Evolutionary conservation across 2,113 vertebrate genomes (phyloP).

Genomic region (Pseudorhombus dupliciocellatus): DNA sequence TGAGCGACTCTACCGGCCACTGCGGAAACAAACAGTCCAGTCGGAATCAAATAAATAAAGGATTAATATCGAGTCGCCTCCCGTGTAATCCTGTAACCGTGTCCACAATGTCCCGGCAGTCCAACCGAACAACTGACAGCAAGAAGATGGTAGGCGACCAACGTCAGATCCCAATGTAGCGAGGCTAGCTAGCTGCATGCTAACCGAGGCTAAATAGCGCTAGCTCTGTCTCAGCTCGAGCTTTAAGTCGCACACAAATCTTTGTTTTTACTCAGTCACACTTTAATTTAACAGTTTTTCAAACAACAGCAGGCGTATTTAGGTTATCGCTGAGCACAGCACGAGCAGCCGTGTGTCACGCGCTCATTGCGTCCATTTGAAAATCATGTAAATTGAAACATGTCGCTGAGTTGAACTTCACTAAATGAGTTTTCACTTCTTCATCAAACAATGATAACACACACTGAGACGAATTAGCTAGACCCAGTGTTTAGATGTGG

Average conservation of each 20-base stretch:
- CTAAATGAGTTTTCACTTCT: background rate
- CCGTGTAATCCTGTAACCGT: constrained; percentile 48
- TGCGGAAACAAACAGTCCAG: constrained; percentile 51
- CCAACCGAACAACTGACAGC: constrained; percentile 91
- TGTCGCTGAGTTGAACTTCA: background rate
- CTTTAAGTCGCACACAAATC: background rate
- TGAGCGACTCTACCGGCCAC: constrained; percentile 10
- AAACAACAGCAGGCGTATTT: background rate
- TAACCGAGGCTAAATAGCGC: constrained; percentile 12
- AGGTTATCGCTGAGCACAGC: background rate
- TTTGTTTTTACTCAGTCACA: background rate
- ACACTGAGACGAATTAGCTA: no score
- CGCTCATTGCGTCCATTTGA: background rate
- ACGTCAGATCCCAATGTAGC: constrained; percentile 11
- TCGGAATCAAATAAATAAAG: constrained; percentile 77
- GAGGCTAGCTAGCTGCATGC: constrained; percentile 28
- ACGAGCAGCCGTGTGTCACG: background rate
- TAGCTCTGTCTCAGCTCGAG: background rate
- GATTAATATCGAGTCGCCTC: constrained; percentile 59
- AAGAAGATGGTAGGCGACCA: constrained; percentile 94
- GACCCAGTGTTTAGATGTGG: no score
- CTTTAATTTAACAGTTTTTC: no score
- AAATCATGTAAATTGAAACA: background rate
- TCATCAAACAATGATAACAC: no score
- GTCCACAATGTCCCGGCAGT: constrained; percentile 91